phyloP scores from a whole-genome alignment of 2,888 invertebrate species.

The Coelopa pilipes region DNA sequence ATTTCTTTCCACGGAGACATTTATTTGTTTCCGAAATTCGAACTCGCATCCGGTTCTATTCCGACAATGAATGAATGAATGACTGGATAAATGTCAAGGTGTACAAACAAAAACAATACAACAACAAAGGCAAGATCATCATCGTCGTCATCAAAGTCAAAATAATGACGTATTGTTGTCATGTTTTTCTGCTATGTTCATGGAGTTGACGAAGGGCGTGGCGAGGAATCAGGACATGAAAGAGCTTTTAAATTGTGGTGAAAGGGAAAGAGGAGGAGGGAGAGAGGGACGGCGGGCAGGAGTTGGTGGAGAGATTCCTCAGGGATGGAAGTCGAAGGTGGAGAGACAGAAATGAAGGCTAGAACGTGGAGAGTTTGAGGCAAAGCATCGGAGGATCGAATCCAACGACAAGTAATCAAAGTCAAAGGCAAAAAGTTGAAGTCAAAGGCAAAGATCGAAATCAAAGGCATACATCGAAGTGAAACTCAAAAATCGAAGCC shows the following conservation, averaged over 20 bases:
- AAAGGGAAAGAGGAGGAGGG: too few relatives aligned
- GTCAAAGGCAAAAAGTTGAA: too few relatives aligned
- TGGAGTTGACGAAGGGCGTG: too few relatives aligned
- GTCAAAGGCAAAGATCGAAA: not conserved
- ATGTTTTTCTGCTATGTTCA: not conserved
- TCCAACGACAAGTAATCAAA: not conserved
- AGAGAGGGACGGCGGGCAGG: too few relatives aligned
- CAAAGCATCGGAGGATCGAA: not conserved
- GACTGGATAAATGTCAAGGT: not conserved
- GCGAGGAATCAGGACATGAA: too few relatives aligned
- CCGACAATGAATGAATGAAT: too few relatives aligned
- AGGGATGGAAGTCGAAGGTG: too few relatives aligned
- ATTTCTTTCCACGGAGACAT: not conserved
- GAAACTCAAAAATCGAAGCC: not conserved
- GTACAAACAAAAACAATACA: not conserved
- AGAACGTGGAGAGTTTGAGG: not conserved
- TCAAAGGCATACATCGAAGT: not conserved
- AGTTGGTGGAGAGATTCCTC: too few relatives aligned
- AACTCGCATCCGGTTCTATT: not conserved
- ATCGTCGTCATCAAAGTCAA: not conserved
- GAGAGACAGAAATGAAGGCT: too few relatives aligned
- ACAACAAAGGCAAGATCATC: not conserved
- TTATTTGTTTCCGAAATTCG: not conserved
- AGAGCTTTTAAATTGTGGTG: too few relatives aligned
- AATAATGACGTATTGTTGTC: slow-evolving; percentile 2